phyloP scores from a whole-genome alignment of 2,113 vertebrate species.

The Gulo gulo region DNA sequence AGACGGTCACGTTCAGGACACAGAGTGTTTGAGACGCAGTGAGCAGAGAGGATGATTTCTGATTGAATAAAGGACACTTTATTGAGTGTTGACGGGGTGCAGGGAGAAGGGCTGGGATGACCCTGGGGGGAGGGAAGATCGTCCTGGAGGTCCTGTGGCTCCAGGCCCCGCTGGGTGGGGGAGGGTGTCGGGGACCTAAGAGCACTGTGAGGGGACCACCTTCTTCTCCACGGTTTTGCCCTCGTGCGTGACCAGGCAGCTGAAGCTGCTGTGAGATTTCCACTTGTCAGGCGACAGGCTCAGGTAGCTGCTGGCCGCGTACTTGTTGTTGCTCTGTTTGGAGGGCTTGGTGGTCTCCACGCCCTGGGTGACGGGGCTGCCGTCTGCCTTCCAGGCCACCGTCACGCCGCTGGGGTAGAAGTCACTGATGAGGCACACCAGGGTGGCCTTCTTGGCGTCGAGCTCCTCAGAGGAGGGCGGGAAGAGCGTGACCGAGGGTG shows the following conservation, averaged over 20 bases:
- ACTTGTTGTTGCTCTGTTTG: constrained; percentile 74
- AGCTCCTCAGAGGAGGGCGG: constrained; percentile 16
- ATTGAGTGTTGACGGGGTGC: background rate
- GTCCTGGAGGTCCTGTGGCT: background rate
- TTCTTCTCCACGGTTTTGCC: background rate
- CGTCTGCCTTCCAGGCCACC: constrained; percentile 72
- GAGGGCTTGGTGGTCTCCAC: constrained; percentile 57
- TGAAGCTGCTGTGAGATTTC: background rate
- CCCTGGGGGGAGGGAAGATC: background rate
- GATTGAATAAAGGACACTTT: background rate
- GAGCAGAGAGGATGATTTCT: background rate
- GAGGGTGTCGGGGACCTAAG: background rate
- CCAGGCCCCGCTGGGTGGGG: background rate
- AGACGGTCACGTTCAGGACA: no score
- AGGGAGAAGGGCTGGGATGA: background rate
- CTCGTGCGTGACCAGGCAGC: constrained; percentile 47
- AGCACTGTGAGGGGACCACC: background rate
- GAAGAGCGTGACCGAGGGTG: constrained; percentile 17
- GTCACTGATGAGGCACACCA: constrained; percentile 76
- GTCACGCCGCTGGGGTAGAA: constrained; percentile 65
- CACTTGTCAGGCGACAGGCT: background rate
- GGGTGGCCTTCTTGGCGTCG: constrained; percentile 27
- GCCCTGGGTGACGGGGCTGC: background rate
- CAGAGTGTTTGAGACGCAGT: background rate
- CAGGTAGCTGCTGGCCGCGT: constrained; percentile 72